A percentile compares a stretch with the other conserved stretches of the same genome.
Conservation (phyloP, 1,140 invertebrate species). For the Drosophila nikananu region DNA sequence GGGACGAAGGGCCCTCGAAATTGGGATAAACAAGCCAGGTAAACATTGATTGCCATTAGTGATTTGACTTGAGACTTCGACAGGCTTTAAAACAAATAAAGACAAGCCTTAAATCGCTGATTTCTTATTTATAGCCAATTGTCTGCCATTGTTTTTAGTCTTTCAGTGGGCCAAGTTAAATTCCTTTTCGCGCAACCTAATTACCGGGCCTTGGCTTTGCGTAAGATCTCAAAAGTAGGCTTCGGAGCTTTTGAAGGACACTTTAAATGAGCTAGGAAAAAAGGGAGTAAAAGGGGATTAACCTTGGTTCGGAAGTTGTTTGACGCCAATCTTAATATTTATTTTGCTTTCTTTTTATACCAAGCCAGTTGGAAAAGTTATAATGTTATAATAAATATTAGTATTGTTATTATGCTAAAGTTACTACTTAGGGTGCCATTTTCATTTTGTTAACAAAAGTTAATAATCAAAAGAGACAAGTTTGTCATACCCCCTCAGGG, state of each 20-base stretch:
- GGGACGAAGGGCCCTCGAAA: conserved; percentile 34
- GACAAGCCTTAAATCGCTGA: conserved; percentile 13
- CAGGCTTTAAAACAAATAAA: conserved; percentile 27
- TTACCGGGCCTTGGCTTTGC: conserved; percentile 11
- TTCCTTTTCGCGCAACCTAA: not conserved
- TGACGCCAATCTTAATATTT: not conserved
- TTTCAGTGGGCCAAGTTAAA: too few relatives aligned
- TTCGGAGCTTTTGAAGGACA: conserved; percentile 26
- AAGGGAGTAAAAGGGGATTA: conserved; percentile 9
- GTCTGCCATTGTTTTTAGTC: not conserved
- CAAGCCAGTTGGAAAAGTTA: too few relatives aligned
- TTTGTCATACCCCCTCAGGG: not conserved
- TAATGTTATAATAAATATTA: not conserved
- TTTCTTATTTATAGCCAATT: conserved; percentile 3
- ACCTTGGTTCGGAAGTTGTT: not conserved
- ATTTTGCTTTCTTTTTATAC: not conserved
- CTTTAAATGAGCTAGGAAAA: conserved; percentile 8
- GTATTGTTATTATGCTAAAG: not conserved
- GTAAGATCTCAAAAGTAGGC: conserved; percentile 15
- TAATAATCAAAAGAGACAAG: not conserved
- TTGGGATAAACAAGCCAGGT: conserved; percentile 45
- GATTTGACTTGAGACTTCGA: not conserved
- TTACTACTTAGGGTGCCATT: not conserved
- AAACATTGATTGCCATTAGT: conserved; percentile 43
- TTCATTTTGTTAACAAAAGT: not conserved